Percentiles rank a stretch among this genome's conserved stretches.
phyloP scores from a whole-genome alignment of 1,140 invertebrate genomes.

The Hycleus cichorii region DNA sequence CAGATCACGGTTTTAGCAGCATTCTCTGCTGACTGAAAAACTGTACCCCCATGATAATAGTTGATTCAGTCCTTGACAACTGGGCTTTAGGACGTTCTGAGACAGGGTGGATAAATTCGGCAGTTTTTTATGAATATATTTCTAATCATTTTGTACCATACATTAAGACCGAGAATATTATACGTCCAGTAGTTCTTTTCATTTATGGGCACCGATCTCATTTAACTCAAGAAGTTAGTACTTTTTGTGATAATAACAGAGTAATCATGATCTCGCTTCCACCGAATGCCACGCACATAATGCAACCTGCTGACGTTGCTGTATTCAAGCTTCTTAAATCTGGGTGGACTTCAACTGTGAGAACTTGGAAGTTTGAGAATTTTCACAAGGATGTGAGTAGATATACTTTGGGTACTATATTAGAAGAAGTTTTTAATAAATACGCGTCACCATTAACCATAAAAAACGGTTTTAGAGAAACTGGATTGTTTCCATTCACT shows the following conservation, averaged over 20 bases:
- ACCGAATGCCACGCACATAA: conserved; percentile 40
- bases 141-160: conserved; percentile 37
- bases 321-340: conserved; percentile 6
- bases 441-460: conserved; percentile 17
- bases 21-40: conserved; percentile 22
- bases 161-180: conserved; percentile 32
- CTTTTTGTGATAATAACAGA: conserved; percentile 37
- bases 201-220: conserved; percentile 42
- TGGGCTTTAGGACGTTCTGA: conserved; percentile 38
- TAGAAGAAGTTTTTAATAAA: conserved; percentile 15
- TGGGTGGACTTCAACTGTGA: background rate
- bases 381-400: conserved; percentile 15
- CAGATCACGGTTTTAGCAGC: conserved; percentile 33
- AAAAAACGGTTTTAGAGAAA: conserved; percentile 35
- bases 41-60: too few relatives aligned
- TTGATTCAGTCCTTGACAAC: conserved; percentile 23
- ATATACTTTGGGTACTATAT: conserved; percentile 11
- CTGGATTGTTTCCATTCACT: conserved; percentile 38
- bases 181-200: conserved; percentile 37
- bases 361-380: conserved; percentile 18
- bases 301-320: conserved; percentile 1
- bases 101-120: conserved; percentile 39
- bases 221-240: conserved; percentile 34
- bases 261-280: conserved; percentile 40
- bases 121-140: conserved; percentile 42